Evolutionary conservation across 2,888 invertebrate genomes (phyloP), one percentile per base, ranked within the genome.

Genomic region (Epistrophe eligans): DNA sequence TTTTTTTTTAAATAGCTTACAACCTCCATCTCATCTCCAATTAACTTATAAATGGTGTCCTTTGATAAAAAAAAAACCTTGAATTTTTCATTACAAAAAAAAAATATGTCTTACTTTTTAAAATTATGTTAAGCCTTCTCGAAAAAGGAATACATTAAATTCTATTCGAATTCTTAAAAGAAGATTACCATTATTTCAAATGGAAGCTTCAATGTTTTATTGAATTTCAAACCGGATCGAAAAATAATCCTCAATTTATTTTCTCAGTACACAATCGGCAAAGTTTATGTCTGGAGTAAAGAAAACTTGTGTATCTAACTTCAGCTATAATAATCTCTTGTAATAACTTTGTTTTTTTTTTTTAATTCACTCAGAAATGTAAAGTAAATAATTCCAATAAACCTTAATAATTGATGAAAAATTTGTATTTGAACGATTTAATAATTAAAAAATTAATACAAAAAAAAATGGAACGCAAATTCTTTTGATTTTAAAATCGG

Each of bases 121-220:
- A 50, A 67, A 50, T 67, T 67, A 50, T 67, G 67, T 13, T 50
- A 67, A 67, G 50, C 48, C 67, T 50, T 50, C 45, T 48, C n/a
- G 5, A 17, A 32, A 24, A 48, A 17, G 7, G 32, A 48, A 50
- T 66, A 48, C 35, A 48, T 35, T 66, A 35, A 50, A 66, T 50
- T 66, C 35, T 15, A 24, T 19, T 67, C 15, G 15, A 19, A 50
- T 50, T 35, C 8, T 17, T 28, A 11, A 62, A 40, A 62, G 9
- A 40, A 32, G 35, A 50, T 67, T 50, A 35, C 50, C 50, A 50
- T 67, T 50, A 50, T 67, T 50, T 67, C 67, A 50, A 50, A 19
- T 67, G 67, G 19, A 50, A 66, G 11, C 66, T 67, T 35, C 8
- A 67, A 35, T 67, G 50, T 50, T 50, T 28, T 50, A 67, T 67